Base-by-base conservation (phyloP, 2,888 invertebrate species). In the Drosophila cracens region DNA sequence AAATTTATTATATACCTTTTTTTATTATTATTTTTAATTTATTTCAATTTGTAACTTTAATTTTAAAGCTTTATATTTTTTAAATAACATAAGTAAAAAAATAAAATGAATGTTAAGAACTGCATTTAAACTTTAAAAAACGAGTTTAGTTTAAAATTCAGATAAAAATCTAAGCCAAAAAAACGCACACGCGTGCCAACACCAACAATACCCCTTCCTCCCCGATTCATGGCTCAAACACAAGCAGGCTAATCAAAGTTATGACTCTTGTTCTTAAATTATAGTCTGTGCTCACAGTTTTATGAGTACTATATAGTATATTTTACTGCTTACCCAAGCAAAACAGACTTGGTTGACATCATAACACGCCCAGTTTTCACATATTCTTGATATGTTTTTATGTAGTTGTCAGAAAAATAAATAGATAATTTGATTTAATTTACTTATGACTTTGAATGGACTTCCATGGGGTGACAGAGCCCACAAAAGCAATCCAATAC, bases 381-480 rank as follows among this genome's bases (percentile, higher is more conserved):
- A 67, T 54, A 61, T 51, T 57, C 46, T 66, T 52, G 25, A n/a
- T 48, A 36, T 46, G 16, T 16, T 25, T 8, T 66, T 62, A 18
- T 27, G 16, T 5, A 66, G 57, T 68, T 70, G 63, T 72, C 63
- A 77, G 74, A 70, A 62, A 74, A 70, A 81, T 71, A 56, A 54
- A 80, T 76, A 59, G 51, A 77, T 85, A 85, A 85, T 90, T 90
- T 87, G 59, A 56, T 79, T 86, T 87, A 88, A 88, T 86, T 79
- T 76, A 86, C 79, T 81, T 69, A 68, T 46, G 8, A 5, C 34
- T 75, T 81, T 86, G 81, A 87, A 86, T 88, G 82, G 82, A 90
- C 87, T 71, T 51, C 53, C 53, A 58, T 73, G 46, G 70, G 65
- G 76, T 72, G 86, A 82, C 80, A 70, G 58, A 74, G 40, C 40